Conservation (phyloP, 2,797 vertebrate genomes). For the Sebastes diploproa region DNA sequence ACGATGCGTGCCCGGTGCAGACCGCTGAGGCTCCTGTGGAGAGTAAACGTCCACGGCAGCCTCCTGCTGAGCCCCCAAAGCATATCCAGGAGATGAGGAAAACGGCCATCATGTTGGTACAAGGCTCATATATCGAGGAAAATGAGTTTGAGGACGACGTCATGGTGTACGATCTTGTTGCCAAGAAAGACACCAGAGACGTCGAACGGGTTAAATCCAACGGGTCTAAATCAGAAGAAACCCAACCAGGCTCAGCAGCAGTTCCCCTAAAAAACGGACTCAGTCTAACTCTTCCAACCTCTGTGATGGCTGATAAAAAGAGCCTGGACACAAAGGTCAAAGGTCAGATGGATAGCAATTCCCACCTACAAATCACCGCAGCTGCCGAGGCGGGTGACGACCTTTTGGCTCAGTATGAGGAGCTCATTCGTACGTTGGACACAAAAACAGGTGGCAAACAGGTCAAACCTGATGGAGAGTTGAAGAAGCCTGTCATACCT, state of each 20-base stretch:
- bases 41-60: conserved; percentile 33
- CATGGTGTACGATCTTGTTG: conserved; percentile 93
- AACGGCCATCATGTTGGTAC: conserved; percentile 90
- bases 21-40: conserved; percentile 75
- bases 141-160: conserved; percentile 96
- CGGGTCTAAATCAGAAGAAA: conserved; percentile 12
- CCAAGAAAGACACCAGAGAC: conserved; percentile 87
- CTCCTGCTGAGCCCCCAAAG: conserved; percentile 61
- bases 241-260: neutral
- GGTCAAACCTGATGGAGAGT: conserved; percentile 63
- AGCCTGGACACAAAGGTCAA: conserved; percentile 43
- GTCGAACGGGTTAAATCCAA: conserved; percentile 6
- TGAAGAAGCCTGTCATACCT: conserved; percentile 61
- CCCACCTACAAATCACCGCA: conserved; percentile 46
- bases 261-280: conserved; percentile 71
- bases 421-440: conserved; percentile 89
- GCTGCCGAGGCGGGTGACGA: conserved; percentile 79
- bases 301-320: conserved; percentile 52
- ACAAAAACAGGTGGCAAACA: conserved; percentile 64
- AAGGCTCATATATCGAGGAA: conserved; percentile 94
- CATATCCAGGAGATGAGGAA: conserved; percentile 96
- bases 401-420: conserved; percentile 89
- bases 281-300: conserved; percentile 40
- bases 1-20: conserved; percentile 87
- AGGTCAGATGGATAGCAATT: conserved; percentile 50